Conservation (phyloP, 2,888 invertebrate species). For the Rapana venosa region DNA sequence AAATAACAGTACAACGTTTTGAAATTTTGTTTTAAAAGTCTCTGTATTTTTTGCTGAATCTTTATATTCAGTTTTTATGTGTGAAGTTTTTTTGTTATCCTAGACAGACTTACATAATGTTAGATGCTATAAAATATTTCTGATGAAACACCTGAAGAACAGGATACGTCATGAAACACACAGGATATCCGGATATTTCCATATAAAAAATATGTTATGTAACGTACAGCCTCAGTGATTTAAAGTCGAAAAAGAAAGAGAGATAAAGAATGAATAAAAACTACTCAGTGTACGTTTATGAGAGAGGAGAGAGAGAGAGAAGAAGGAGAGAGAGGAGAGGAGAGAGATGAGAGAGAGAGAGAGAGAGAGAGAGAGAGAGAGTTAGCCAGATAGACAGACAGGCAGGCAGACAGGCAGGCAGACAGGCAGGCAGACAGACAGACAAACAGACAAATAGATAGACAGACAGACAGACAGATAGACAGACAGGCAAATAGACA, state of each 20-base stretch:
- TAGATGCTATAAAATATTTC: too few relatives aligned
- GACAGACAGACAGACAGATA: not conserved
- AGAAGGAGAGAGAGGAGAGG: not conserved
- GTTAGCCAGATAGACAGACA: not conserved
- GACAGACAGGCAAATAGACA: not conserved
- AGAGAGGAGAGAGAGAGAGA: not conserved
- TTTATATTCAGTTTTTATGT: not conserved
- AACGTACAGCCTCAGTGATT: too few relatives aligned
- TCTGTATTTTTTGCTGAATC: too few relatives aligned
- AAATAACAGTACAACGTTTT: too few relatives aligned
- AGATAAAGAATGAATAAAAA: not conserved
- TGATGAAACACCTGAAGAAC: too few relatives aligned
- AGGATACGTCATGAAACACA: too few relatives aligned
- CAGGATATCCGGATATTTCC: too few relatives aligned
- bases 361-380: slow-evolving; percentile 8
- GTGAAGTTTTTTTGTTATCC: too few relatives aligned
- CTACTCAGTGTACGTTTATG: not conserved
- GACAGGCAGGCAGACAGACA: not conserved
- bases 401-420: not conserved
- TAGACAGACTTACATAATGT: too few relatives aligned
- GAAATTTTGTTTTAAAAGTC: too few relatives aligned
- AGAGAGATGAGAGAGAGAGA: slow-evolving; percentile 3
- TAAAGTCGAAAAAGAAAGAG: not conserved
- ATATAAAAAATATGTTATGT: too few relatives aligned
- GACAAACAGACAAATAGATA: not conserved